A percentile compares a stretch with the other conserved stretches of the same genome.
Conservation (phyloP, 2,888 invertebrate genomes). For the Polydrusus cervinus region DNA sequence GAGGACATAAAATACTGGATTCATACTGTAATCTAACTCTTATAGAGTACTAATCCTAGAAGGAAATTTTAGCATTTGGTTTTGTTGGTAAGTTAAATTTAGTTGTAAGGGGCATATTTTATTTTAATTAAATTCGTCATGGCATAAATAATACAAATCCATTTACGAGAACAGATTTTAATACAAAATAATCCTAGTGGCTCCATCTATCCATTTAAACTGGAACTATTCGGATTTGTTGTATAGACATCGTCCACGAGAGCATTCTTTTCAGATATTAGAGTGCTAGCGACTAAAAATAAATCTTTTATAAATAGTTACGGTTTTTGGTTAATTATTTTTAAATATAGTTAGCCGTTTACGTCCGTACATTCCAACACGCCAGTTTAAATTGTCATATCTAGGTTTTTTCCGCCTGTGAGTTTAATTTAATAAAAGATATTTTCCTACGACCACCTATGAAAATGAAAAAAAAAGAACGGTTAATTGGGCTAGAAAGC, state of each 20-base stretch:
- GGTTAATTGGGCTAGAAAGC: no score
- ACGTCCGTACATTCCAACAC: not conserved
- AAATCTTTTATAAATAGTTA: not conserved
- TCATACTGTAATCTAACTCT: no score
- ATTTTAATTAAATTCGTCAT: not conserved
- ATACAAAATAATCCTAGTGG: not conserved
- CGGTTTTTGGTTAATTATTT: not conserved
- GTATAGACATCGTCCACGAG: not conserved
- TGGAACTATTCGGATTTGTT: not conserved
- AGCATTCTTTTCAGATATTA: not conserved
- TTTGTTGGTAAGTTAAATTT: no score
- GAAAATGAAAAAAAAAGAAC: no score
- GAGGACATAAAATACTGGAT: no score
- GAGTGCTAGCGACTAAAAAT: not conserved
- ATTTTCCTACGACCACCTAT: not conserved
- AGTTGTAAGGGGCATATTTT: slow-evolving; percentile 25
- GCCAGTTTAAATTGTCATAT: slow-evolving; percentile 5
- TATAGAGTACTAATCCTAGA: no score
- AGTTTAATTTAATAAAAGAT: no score
- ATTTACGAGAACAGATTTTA: no score
- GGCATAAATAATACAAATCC: no score
- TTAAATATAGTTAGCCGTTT: slow-evolving; percentile 12
- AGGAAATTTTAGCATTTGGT: no score
- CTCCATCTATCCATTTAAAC: not conserved
- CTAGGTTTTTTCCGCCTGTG: not conserved